Base-by-base conservation (phyloP, 1,140 invertebrate genomes). In the Parapsyche elsis region DNA sequence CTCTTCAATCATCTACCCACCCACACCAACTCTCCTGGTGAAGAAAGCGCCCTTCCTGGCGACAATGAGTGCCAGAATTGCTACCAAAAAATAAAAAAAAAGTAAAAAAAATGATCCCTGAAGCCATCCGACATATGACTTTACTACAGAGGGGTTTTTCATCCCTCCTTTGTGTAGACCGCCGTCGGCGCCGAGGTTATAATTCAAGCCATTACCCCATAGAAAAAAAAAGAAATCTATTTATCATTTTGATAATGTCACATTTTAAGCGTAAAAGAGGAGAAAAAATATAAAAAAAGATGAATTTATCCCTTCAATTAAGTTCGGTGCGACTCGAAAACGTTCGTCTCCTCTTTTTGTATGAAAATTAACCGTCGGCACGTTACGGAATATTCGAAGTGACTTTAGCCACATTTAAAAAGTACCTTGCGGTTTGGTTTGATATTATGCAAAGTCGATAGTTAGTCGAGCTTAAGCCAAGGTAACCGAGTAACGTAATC, bases 171-270 rank as follows among this genome's bases (percentile, higher is more conserved):
- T 67, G 23, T 10, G 2, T 10, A 14, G 64, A 67, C 21, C 12
- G 23, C 64, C 64, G 10, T 53, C 49, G 49, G 49, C 49, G 16
- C 16, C 49, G 49, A 53, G 49, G 49, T 53, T 53, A 67, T 67
- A 67, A 67, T 67, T 67, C 64, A 67, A 23, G 64, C 64, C 64
- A 67, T 67, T 67, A 67, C 64, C 19, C 24, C 24, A 23, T 24
- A 23, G 19, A 19, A 23, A 67, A 61, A n/a, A 61, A 67, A 67
- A 26, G 64, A 67, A 67, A 67, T 67, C 64, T 67, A 67, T 67
- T 67, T 67, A 67, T 67, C 64, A 67, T 67, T 67, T 67, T 67
- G 64, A 67, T 67, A 67, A 67, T 67, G 64, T 67, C 64, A 23
- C 64, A 10, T 19, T 19, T 12, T 67, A 23, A 19, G 64, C 19